Evolutionary conservation across 2,888 invertebrate species (phyloP).

Genomic region (Cheilosia vulpina): DNA sequence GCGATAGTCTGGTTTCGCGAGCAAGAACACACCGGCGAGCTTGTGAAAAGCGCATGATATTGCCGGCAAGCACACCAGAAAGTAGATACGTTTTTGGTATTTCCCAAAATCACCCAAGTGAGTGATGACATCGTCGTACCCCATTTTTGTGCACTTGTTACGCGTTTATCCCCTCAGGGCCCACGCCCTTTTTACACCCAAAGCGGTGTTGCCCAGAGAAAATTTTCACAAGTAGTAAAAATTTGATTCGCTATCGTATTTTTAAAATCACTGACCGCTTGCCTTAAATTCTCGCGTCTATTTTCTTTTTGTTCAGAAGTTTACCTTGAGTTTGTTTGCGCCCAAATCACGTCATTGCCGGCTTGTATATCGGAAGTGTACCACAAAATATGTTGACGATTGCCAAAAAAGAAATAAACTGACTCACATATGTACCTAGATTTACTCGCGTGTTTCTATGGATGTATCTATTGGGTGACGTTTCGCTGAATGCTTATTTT

Average conservation of each 20-base stretch:
- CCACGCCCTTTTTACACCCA: background rate
- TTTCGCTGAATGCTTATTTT: slow-evolving; percentile 28
- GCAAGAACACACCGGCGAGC: slow-evolving; percentile 88
- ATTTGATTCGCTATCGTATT: background rate
- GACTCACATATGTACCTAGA: background rate
- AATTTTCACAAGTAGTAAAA: background rate
- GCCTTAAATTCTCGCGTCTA: background rate
- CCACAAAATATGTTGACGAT: slow-evolving; percentile 49
- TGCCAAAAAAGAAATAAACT: slow-evolving; percentile 40
- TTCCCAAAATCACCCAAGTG: slow-evolving; percentile 89
- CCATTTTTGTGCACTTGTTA: slow-evolving; percentile 83
- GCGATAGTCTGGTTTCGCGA: slow-evolving; percentile 87
- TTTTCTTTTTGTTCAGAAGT: background rate
- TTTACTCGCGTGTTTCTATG: slow-evolving; percentile 1
- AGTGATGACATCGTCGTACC: slow-evolving; percentile 88
- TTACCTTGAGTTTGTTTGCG: slow-evolving; percentile 22
- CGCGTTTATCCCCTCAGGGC: slow-evolving; percentile 1
- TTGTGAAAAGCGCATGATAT: slow-evolving; percentile 90
- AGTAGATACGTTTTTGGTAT: slow-evolving; percentile 88
- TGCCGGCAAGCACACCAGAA: slow-evolving; percentile 88
- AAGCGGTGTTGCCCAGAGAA: background rate
- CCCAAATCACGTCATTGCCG: slow-evolving; percentile 58
- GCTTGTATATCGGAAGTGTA: slow-evolving; percentile 39
- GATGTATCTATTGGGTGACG: slow-evolving; percentile 23
- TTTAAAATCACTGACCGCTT: slow-evolving; percentile 24